Evolutionary conservation across 2,113 vertebrate species (phyloP).

Genomic region (Lutjanus erythropterus): DNA sequence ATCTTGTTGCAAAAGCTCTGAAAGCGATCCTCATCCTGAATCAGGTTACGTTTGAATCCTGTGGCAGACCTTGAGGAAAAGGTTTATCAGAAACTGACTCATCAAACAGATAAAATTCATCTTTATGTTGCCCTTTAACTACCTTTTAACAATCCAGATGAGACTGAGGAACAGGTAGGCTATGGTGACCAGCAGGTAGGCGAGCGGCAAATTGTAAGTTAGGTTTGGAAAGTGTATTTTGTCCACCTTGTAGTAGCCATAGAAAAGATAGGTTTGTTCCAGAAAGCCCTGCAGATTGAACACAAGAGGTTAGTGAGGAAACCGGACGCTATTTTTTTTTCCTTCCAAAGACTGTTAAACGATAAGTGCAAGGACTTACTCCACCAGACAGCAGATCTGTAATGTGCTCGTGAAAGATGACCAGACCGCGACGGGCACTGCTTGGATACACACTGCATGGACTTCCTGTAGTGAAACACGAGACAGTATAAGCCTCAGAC

Average conservation of each 20-base stretch:
- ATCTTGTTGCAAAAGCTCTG: slow-evolving; percentile 98
- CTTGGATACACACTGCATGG: slow-evolving; percentile 85
- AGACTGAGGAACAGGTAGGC: slow-evolving; percentile 92
- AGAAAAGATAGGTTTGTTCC: slow-evolving; percentile 95
- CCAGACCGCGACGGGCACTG: slow-evolving; percentile 83
- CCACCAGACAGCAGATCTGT: slow-evolving; percentile 92
- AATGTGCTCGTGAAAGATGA: slow-evolving; percentile 90
- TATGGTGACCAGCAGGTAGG: slow-evolving; percentile 91
- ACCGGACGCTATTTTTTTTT: background rate
- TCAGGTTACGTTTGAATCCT: slow-evolving; percentile 91
- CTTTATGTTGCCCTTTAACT: slow-evolving; percentile 15
- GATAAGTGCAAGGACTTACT: slow-evolving; percentile 81
- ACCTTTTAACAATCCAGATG: slow-evolving; percentile 96
- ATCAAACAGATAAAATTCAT: background rate
- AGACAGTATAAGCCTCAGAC: background rate
- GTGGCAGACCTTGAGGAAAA: slow-evolving; percentile 85
- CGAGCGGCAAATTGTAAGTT: slow-evolving; percentile 91
- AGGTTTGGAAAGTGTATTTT: slow-evolving; percentile 72
- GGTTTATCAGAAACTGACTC: background rate
- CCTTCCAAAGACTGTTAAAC: background rate
- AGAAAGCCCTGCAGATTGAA: slow-evolving; percentile 90
- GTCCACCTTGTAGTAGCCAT: slow-evolving; percentile 91
- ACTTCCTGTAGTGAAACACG: slow-evolving; percentile 78
- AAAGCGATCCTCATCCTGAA: slow-evolving; percentile 90
- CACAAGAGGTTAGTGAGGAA: slow-evolving; percentile 17